phyloP scores from a whole-genome alignment of 2,888 invertebrate genomes.

The Adelphocoris suturalis region DNA sequence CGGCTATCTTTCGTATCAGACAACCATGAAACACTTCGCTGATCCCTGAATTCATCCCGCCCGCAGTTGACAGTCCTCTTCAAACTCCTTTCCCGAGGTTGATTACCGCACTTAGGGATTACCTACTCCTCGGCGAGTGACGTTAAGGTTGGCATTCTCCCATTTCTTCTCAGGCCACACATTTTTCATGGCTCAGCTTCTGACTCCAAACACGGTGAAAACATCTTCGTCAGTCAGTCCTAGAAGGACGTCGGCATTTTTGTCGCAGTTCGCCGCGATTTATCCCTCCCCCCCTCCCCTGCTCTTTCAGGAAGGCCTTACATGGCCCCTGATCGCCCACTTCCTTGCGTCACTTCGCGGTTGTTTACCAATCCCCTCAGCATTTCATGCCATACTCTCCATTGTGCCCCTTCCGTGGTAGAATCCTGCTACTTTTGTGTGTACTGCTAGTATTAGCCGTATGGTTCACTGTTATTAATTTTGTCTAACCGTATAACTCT shows the following conservation, averaged over 20 bases:
- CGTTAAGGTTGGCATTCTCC: constrained; percentile 9
- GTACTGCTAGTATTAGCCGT: not conserved
- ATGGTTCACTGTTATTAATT: no score
- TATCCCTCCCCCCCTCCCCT: not conserved
- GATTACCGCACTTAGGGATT: not conserved
- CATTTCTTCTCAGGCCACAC: not conserved
- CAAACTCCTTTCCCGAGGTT: constrained; percentile 1
- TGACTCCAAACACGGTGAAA: constrained; percentile 38
- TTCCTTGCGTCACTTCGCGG: constrained; percentile 47
- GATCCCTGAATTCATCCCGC: not conserved
- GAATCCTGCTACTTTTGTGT: not conserved
- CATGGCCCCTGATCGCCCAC: constrained; percentile 42
- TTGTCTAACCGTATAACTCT: no score
- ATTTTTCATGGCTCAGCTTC: not conserved
- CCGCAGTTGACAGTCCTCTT: not conserved
- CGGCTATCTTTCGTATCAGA: not conserved
- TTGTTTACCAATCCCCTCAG: constrained; percentile 6
- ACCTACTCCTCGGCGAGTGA: not conserved
- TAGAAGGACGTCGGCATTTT: constrained; percentile 48
- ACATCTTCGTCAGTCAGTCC: not conserved
- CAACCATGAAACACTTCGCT: not conserved
- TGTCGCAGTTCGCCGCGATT: constrained; percentile 7
- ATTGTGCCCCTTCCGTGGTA: not conserved
- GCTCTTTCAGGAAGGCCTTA: constrained; percentile 30
- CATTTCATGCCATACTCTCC: not conserved